Evolutionary conservation across 2,797 vertebrate species (phyloP), one percentile per base, ranked within the genome.

Genomic region (Dendrocincla fuliginosa): DNA sequence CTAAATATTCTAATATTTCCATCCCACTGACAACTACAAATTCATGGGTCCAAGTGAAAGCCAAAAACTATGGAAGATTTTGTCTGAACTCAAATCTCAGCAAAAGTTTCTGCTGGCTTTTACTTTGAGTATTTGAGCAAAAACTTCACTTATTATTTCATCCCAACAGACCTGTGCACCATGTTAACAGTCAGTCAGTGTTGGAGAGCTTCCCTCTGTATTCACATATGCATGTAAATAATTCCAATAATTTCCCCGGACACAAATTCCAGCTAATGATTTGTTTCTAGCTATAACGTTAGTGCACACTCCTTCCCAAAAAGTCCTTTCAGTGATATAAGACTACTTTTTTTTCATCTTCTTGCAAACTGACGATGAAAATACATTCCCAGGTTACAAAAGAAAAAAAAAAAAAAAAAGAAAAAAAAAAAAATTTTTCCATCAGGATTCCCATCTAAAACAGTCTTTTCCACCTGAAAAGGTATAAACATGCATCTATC

Each of bases 161-260:
- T 95, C 73, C 65, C 92, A 73, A 37, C 47, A 75, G 92, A 20
- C 65, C 59, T 4, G 0, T 81, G 68, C 41, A 33, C 47, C 53
- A 11, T 12, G 18, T 61, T 84, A 93, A 64, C 71, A 85, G 60
- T 39, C 79, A 90, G 57, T 13, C 63, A 77, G 64, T n/a, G 28
- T 27, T 87, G 84, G 84, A 92, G 41, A 0, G 0, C 52, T 92
- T 95, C 79, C 41, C 23, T 88, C 50, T 64, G n/a, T 85, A 71
- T 91, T 84, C 65, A 68, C 75, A 74, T 85, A 39, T 28, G 46
- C 27, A 39, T 42, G 84, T 78, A 92, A 94, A 92, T 87, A 95
- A 93, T 93, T 92, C 79, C 76, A 86, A 6, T 89, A 78, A 89
- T 94, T 95, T 97, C 92, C 84, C 91, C 2, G 16, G 75, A 89